Percentiles rank a stretch among this genome's conserved stretches.
These are phyloP conservation scores for Hemicentrotus pulcherrimus DNA, from an alignment of 35 echinoderm and acorn worm genomes.

Conservation along the genomic window DNA sequence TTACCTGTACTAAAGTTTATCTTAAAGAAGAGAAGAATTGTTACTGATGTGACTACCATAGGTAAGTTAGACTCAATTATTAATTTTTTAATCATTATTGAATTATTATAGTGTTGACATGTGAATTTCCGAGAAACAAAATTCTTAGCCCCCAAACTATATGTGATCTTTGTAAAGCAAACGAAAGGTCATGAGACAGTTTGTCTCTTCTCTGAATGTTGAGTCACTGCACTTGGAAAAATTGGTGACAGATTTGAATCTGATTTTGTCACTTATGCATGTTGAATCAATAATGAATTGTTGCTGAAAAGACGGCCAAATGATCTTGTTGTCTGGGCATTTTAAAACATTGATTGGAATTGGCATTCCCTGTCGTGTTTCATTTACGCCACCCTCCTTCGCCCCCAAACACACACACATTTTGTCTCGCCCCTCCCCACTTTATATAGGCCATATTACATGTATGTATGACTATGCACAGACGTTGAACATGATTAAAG, in stretches of 20 bases:
- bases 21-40: no score
- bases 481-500: no score
- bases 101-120: no score
- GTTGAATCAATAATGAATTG: background rate
- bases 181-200: background rate
- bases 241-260: background rate
- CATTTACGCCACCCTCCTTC: background rate
- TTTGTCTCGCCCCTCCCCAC: no score
- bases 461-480: no score
- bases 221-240: background rate
- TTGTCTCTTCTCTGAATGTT: background rate
- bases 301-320: background rate
- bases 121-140: background rate
- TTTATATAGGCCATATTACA: no score
- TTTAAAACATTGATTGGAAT: background rate
- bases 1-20: no score
- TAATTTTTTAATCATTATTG: no score
- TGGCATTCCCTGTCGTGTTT: background rate
- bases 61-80: no score
- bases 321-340: background rate
- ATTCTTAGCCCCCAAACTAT: background rate
- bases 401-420: background rate
- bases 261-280: background rate
- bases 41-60: no score
- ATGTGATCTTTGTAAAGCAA: background rate